These are phyloP conservation scores for Danaus plexippus DNA, from an alignment of 1,140 invertebrate species.

Conservation along the genomic window DNA sequence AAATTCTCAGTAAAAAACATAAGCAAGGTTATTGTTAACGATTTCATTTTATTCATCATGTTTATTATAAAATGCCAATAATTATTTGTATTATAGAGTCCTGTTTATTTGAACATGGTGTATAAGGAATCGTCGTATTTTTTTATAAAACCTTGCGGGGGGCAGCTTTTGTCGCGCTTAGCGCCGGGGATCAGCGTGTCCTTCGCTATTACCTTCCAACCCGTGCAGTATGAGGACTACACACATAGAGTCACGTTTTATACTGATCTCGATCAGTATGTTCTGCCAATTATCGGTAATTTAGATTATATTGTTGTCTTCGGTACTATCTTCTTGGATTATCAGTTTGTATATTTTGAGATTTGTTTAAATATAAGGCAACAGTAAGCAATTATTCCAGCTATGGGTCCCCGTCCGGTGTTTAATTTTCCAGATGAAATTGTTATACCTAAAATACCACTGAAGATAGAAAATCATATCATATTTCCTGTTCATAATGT, in stretches of 20 bases:
- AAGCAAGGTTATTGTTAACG: slow-evolving; percentile 39
- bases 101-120: slow-evolving; percentile 51
- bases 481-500: slow-evolving; percentile 39
- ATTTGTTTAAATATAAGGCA: no score
- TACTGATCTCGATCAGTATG: slow-evolving; percentile 55
- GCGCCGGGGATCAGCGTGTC: slow-evolving; percentile 59
- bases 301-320: not conserved
- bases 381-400: slow-evolving; percentile 22
- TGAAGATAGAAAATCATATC: slow-evolving; percentile 48
- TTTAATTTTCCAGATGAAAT: slow-evolving; percentile 54
- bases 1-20: slow-evolving; percentile 62
- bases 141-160: slow-evolving; percentile 42
- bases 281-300: slow-evolving; percentile 50
- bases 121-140: slow-evolving; percentile 57
- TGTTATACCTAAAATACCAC: slow-evolving; percentile 37
- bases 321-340: no score
- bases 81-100: slow-evolving; percentile 26
- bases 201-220: slow-evolving; percentile 47
- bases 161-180: slow-evolving; percentile 41
- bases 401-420: slow-evolving; percentile 51
- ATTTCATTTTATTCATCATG: not conserved
- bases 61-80: slow-evolving; percentile 2
- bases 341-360: no score
- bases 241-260: slow-evolving; percentile 51
- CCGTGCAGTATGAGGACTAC: slow-evolving; percentile 49